phyloP scores from a whole-genome alignment of 2,797 vertebrate species.

The Zalophus californianus region DNA sequence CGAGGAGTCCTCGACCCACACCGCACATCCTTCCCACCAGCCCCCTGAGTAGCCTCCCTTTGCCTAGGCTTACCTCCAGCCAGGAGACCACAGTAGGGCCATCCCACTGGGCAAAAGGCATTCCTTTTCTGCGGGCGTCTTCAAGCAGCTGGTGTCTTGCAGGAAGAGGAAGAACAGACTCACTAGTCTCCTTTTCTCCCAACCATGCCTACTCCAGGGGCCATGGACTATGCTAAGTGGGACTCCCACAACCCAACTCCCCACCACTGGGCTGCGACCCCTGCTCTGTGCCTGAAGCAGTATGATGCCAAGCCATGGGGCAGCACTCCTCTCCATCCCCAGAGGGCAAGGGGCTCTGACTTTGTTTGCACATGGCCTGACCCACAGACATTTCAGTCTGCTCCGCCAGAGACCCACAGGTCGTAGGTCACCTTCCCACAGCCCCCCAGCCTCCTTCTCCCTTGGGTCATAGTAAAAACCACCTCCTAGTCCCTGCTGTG shows the following conservation, averaged over 20 bases:
- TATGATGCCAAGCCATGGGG: not conserved
- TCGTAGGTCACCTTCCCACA: not conserved
- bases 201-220: not conserved
- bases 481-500: not conserved
- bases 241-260: not conserved
- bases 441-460: not conserved
- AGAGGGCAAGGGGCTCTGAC: not conserved
- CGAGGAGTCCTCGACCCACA: not conserved
- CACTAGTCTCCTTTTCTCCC: not conserved
- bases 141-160: constrained; percentile 96
- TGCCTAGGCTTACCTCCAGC: constrained; percentile 92
- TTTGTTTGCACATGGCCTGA: not conserved
- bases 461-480: not conserved
- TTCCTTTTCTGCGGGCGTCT: constrained; percentile 95
- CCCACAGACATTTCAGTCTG: not conserved
- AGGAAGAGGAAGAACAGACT: constrained; percentile 64
- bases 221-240: not conserved
- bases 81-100: constrained; percentile 98
- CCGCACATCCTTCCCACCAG: not conserved
- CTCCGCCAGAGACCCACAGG: not conserved
- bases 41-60: not conserved
- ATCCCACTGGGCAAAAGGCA: constrained; percentile 97
- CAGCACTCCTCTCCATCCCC: not conserved
- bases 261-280: not conserved
- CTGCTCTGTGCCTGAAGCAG: not conserved